These are phyloP conservation scores for Chaetoderma sp. DNA, from an alignment of 2,888 invertebrate genomes.

Conservation along the genomic window DNA sequence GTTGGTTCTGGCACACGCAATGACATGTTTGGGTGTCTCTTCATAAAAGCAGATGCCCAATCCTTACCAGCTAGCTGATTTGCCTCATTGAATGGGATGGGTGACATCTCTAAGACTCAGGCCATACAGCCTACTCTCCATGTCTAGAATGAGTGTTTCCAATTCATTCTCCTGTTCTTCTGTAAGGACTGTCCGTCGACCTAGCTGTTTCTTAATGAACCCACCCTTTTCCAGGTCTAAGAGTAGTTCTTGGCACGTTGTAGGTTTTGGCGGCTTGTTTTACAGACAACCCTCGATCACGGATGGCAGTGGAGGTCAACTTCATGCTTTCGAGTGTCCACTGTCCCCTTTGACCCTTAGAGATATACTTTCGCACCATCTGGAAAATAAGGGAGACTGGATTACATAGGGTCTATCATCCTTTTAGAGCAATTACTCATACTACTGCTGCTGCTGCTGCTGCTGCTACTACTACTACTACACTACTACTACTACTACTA, in stretches of 20 bases:
- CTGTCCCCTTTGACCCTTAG: no score
- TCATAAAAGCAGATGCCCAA: conserved; percentile 14
- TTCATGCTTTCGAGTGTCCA: no score
- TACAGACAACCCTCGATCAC: no score
- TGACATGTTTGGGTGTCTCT: conserved; percentile 13
- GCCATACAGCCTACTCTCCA: conserved; percentile 10
- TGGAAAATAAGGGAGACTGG: no score
- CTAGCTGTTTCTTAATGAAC: not conserved
- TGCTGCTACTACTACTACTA: not conserved
- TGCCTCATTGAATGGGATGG: conserved; percentile 14
- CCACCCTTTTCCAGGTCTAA: not conserved
- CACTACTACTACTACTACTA: no score
- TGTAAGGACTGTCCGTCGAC: conserved; percentile 5
- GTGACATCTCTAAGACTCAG: conserved; percentile 9
- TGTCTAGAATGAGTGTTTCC: not conserved
- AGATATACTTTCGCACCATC: no score
- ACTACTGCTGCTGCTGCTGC: not conserved
- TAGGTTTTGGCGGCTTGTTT: not conserved
- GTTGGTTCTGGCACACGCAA: conserved; percentile 11
- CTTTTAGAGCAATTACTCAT: not conserved
- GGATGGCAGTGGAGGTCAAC: no score
- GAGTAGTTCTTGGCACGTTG: not conserved
- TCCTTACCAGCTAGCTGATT: conserved; percentile 11
- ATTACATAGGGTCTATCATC: not conserved
- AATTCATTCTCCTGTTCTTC: conserved; percentile 8